Conservation (phyloP, 2,888 invertebrate species). For the Ferrisia virgata region DNA sequence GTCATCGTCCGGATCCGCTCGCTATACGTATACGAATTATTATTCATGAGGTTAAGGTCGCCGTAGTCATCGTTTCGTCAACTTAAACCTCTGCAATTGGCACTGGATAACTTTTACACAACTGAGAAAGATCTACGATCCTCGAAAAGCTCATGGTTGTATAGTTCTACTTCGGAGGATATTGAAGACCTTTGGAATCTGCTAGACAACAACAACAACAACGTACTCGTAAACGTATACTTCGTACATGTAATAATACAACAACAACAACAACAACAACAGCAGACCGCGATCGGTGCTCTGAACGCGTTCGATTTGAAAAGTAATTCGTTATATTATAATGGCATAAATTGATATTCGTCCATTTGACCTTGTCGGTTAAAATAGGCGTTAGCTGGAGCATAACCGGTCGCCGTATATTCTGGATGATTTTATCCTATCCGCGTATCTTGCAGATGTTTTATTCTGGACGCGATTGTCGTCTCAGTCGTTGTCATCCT, state of each 20-base stretch:
- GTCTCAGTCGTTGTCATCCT: background rate
- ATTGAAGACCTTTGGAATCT: no score
- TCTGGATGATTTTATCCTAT: constrained; percentile 9
- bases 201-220: no score
- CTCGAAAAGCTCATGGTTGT: no score
- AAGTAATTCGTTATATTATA: constrained; percentile 27
- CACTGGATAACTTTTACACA: no score
- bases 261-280: no score
- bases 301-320: background rate
- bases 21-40: background rate
- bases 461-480: constrained; percentile 13
- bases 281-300: background rate
- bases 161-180: no score
- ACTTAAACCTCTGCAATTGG: no score
- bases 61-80: no score
- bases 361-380: constrained; percentile 34
- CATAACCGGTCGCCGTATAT: constrained; percentile 20
- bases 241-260: no score
- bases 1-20: background rate
- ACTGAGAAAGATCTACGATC: background rate
- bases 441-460: constrained; percentile 28
- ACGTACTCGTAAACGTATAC: no score
- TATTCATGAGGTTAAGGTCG: background rate
- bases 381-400: constrained; percentile 32
- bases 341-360: constrained; percentile 34